A percentile compares a stretch with the other conserved stretches of the same genome.
Evolutionary conservation across 1,140 invertebrate species (phyloP).

Genomic region (Leptinotarsa texana): DNA sequence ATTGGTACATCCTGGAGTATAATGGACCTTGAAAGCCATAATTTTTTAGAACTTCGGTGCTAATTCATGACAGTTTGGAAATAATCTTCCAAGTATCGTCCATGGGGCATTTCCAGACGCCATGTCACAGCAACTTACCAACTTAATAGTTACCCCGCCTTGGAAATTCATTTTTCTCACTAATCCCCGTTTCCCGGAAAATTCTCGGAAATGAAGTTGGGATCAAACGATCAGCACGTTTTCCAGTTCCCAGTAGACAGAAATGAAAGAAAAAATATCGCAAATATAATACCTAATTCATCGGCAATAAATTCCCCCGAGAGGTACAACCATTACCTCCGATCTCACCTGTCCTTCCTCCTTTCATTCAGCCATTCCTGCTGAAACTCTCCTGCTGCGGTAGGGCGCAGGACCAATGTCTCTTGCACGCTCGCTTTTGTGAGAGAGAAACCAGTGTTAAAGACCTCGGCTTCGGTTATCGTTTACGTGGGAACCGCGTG

Average conservation of each 20-base stretch:
- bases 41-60: too few species aligned
- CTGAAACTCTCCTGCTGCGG: not conserved
- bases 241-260: not conserved
- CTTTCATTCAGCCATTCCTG: conserved; percentile 12
- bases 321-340: conserved; percentile 1
- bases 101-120: too few species aligned
- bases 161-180: too few species aligned
- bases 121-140: too few species aligned
- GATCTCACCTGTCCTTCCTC: conserved; percentile 9
- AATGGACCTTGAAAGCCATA: accelerated
- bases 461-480: not conserved
- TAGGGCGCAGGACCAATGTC: conserved; percentile 9
- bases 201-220: too few species aligned
- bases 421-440: not conserved
- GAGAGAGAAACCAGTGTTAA: not conserved
- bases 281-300: conserved; percentile 4
- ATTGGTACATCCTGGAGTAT: too few species aligned
- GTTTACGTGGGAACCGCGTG: not conserved
- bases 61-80: too few species aligned
- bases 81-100: too few species aligned
- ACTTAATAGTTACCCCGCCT: too few species aligned
- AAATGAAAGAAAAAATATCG: not conserved
- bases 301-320: not conserved
- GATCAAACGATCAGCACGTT: too few species aligned
- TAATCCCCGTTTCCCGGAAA: too few species aligned